phyloP scores from a whole-genome alignment of 2,797 vertebrate species.

The Vultur gryphus region DNA sequence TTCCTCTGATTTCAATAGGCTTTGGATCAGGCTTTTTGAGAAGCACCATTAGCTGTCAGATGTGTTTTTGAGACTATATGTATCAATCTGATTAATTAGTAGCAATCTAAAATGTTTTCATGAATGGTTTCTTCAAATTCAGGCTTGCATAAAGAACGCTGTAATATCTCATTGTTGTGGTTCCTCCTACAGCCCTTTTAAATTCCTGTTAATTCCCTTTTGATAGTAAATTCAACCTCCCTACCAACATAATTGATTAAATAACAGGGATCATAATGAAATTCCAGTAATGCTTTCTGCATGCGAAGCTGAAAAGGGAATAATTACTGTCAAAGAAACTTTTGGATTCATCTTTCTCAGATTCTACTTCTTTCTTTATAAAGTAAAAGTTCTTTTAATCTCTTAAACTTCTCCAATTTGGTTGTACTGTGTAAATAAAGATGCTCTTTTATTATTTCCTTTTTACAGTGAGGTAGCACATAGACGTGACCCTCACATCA shows the following conservation, averaged over 20 bases:
- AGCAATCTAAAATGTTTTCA: constrained; percentile 51
- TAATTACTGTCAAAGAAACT: constrained; percentile 45
- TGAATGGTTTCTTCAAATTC: constrained; percentile 46
- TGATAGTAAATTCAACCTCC: constrained; percentile 47
- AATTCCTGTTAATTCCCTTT: constrained; percentile 43
- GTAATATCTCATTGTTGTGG: constrained; percentile 19
- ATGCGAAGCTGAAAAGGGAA: constrained; percentile 15
- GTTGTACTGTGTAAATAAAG: background rate
- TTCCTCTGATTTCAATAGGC: constrained; percentile 34
- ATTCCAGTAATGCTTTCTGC: constrained; percentile 40
- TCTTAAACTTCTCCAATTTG: background rate
- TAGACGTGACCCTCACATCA: background rate
- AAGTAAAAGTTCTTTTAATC: background rate
- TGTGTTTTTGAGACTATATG: constrained; percentile 36
- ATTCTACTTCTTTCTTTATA: background rate
- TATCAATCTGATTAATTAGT: constrained; percentile 57
- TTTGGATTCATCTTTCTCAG: constrained; percentile 23
- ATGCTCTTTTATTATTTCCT: background rate
- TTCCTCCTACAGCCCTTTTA: constrained; percentile 39
- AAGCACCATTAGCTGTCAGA: constrained; percentile 51
- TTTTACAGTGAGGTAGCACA: background rate
- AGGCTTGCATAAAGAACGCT: background rate
- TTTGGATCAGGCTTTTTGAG: constrained; percentile 16
- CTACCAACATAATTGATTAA: constrained; percentile 41
- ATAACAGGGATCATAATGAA: constrained; percentile 45